phyloP scores from a whole-genome alignment of 2,113 vertebrate species.

The Puffinus mauretanicus region DNA sequence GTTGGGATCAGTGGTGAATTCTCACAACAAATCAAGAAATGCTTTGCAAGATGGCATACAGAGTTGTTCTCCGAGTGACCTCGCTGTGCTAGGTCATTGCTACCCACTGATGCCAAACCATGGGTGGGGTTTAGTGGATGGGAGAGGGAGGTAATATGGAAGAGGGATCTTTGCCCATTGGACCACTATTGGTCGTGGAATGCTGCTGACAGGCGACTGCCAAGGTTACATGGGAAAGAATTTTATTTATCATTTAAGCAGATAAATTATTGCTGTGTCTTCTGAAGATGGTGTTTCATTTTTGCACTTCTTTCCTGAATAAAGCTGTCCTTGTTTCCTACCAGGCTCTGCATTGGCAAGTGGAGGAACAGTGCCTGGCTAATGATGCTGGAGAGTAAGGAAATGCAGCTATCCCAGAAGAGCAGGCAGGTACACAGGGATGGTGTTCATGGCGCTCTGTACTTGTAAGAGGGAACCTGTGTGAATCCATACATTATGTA shows the following conservation, averaged over 20 bases:
- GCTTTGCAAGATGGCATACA: background rate
- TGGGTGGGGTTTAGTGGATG: background rate
- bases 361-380: background rate
- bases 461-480: background rate
- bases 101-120: constrained; percentile 8
- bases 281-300: background rate
- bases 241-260: background rate
- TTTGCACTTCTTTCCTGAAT: background rate
- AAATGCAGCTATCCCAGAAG: background rate
- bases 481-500: background rate
- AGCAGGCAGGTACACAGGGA: background rate
- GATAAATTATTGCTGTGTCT: constrained; percentile 12
- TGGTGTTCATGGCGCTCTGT: background rate
- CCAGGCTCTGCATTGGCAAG: background rate
- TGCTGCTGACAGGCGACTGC: rapidly evolving
- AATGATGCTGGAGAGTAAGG: background rate
- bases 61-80: background rate
- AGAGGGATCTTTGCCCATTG: background rate
- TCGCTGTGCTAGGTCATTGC: background rate
- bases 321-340: background rate
- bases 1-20: background rate
- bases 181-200: background rate
- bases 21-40: constrained; percentile 5
- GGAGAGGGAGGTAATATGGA: background rate
- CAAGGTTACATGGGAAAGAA: constrained; percentile 1